Evolutionary conservation across 2,113 vertebrate genomes (phyloP).

Genomic region (Willisornis vidua): DNA sequence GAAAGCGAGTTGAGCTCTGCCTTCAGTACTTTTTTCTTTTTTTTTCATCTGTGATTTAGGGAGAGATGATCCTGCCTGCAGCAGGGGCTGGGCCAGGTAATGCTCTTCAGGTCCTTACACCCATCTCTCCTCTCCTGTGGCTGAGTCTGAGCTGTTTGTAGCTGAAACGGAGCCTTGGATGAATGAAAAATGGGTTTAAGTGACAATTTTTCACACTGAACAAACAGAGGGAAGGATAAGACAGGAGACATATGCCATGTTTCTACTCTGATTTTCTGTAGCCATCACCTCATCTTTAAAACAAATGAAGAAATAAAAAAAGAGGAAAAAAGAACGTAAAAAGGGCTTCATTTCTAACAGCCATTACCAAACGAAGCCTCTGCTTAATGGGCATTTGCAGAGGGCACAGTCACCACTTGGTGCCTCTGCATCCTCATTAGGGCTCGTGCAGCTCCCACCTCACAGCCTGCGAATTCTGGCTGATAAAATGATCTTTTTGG

Average conservation of each 20-base stretch:
- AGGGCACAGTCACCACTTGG: conserved; percentile 35
- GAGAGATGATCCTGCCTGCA: conserved; percentile 5
- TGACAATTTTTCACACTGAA: conserved; percentile 21
- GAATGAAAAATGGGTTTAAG: background rate
- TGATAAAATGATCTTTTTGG: conserved; percentile 32
- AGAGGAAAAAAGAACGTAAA: background rate
- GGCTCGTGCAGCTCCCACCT: background rate
- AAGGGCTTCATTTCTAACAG: conserved; percentile 14
- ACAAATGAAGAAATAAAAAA: background rate
- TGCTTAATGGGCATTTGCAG: conserved; percentile 14
- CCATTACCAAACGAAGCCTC: background rate
- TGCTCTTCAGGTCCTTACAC: conserved; percentile 1
- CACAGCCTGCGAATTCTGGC: background rate
- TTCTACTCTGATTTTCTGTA: background rate
- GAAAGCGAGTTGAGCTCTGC: conserved; percentile 19
- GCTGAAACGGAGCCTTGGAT: background rate
- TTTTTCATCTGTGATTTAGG: conserved; percentile 15
- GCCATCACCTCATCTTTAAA: background rate
- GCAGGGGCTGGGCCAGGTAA: conserved; percentile 24
- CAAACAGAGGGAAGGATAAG: background rate
- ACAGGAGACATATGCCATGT: background rate
- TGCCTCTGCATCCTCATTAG: conserved; percentile 29
- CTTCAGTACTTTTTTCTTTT: background rate
- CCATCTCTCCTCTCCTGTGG: background rate
- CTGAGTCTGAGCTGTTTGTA: background rate